Evolutionary conservation across 2,888 invertebrate species (phyloP).

Genomic region (Tachina grossa): DNA sequence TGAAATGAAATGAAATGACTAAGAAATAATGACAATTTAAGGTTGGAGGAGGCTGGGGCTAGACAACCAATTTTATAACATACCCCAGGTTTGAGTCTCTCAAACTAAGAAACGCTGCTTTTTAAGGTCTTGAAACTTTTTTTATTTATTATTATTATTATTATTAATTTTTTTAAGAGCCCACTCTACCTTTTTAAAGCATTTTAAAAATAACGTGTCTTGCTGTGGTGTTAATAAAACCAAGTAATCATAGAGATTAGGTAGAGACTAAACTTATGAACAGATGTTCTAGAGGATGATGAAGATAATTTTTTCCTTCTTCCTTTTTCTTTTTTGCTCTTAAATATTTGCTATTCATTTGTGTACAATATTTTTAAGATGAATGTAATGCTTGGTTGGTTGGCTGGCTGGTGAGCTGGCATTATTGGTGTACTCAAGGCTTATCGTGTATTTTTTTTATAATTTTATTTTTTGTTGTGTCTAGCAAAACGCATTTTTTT

Average conservation of each 20-base stretch:
- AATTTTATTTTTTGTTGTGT: slow-evolving; percentile 1
- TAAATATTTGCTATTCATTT: slow-evolving; percentile 49
- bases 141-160: not conserved
- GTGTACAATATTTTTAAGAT: not conserved
- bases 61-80: not conserved
- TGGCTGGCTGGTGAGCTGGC: slow-evolving; percentile 44
- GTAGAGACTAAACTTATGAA: slow-evolving; percentile 58
- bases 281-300: slow-evolving; percentile 63
- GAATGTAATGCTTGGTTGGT: not conserved
- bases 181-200: slow-evolving; percentile 4
- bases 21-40: slow-evolving; percentile 33
- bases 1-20: slow-evolving; percentile 13
- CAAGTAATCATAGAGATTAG: slow-evolving; percentile 69
- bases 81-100: not conserved
- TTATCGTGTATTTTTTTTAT: slow-evolving; percentile 42
- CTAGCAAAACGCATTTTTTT: slow-evolving; percentile 55
- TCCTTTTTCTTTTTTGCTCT: slow-evolving; percentile 1
- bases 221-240: slow-evolving; percentile 69
- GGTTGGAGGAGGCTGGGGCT: not conserved
- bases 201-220: slow-evolving; percentile 8
- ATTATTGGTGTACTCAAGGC: slow-evolving; percentile 64
- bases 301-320: slow-evolving; percentile 33
- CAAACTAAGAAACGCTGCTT: not conserved
- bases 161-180: not conserved
- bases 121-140: not conserved